Percentiles rank a stretch among this genome's conserved stretches.
These are phyloP conservation scores for Isoperla grammatica DNA, from an alignment of 2,888 invertebrate genomes.

Conservation along the genomic window DNA sequence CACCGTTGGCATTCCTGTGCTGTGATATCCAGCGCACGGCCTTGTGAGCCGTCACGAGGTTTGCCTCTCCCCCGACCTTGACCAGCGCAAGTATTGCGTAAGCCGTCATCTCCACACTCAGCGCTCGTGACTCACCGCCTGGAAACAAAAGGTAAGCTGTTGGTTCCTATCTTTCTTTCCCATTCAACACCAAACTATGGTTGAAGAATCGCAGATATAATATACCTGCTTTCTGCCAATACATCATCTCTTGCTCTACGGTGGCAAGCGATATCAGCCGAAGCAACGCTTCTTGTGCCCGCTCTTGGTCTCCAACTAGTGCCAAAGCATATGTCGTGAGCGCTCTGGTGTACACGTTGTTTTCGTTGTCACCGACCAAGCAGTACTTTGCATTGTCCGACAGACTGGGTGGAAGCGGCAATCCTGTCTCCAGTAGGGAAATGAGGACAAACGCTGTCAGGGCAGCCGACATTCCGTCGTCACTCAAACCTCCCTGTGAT, in stretches of 20 bases:
- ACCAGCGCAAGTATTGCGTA: constrained; percentile 58
- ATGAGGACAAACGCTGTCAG: constrained; percentile 65
- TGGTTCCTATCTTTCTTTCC: too few relatives aligned
- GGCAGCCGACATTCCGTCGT: constrained; percentile 50
- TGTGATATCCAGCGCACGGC: constrained; percentile 67
- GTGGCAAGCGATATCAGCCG: constrained; percentile 44
- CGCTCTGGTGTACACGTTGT: constrained; percentile 46
- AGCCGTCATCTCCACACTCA: constrained; percentile 62
- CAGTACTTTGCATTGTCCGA: constrained; percentile 57
- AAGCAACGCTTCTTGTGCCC: constrained; percentile 44
- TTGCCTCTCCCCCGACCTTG: constrained; percentile 46
- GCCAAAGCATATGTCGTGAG: constrained; percentile 51
- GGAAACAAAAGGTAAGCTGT: constrained; percentile 9
- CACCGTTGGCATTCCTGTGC: constrained; percentile 61
- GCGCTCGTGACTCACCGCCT: constrained; percentile 44
- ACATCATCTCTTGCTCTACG: constrained; percentile 45
- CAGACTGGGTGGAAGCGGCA: constrained; percentile 47
- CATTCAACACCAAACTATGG: background rate
- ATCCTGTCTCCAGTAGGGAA: constrained; percentile 55
- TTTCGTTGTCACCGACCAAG: constrained; percentile 44
- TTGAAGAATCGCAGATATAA: background rate
- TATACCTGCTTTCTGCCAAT: constrained; percentile 45
- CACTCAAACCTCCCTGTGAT: constrained; percentile 35
- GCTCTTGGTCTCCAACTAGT: constrained; percentile 44
- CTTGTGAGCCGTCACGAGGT: constrained; percentile 52